These are phyloP conservation scores for Bombus ignitus DNA, from an alignment of 1,140 invertebrate genomes.

Conservation along the genomic window DNA sequence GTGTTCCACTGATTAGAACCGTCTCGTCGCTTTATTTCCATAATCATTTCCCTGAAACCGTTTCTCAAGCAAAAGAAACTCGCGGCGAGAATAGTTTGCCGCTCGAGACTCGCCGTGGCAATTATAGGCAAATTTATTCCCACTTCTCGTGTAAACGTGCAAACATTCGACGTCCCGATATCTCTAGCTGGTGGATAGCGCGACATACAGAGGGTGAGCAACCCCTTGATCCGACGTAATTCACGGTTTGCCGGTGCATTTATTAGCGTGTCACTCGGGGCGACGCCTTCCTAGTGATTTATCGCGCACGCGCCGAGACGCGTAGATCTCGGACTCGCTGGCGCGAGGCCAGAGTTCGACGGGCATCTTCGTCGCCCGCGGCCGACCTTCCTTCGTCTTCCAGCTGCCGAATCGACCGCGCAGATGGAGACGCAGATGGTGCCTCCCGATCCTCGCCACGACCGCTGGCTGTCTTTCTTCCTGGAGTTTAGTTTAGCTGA, in stretches of 20 bases:
- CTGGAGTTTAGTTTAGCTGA: neutral
- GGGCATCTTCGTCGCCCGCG: conserved; percentile 61
- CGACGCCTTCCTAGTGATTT: conserved; percentile 73
- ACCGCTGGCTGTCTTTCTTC: neutral
- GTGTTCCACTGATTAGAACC: neutral
- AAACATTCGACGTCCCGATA: neutral
- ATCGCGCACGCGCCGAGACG: conserved; percentile 61
- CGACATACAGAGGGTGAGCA: conserved; percentile 46
- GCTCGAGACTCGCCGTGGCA: neutral
- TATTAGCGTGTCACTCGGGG: conserved; percentile 76
- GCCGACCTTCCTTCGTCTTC: conserved; percentile 64
- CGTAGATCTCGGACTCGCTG: conserved; percentile 31
- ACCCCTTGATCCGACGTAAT: conserved; percentile 65
- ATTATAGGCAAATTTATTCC: conserved; percentile 44
- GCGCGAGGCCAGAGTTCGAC: conserved; percentile 62
- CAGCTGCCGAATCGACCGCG: conserved; percentile 70
- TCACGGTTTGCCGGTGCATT: conserved; percentile 70
- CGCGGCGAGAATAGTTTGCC: conserved; percentile 4
- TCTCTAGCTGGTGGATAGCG: neutral
- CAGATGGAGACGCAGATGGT: conserved; percentile 75
- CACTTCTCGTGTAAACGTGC: conserved; percentile 25
- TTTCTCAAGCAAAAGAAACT: neutral
- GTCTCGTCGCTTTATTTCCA: conserved; percentile 15
- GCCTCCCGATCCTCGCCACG: neutral
- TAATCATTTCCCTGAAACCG: conserved; percentile 22